These are phyloP conservation scores for Dinoponera quadriceps DNA, from an alignment of 1,140 invertebrate genomes.

Conservation along the genomic window DNA sequence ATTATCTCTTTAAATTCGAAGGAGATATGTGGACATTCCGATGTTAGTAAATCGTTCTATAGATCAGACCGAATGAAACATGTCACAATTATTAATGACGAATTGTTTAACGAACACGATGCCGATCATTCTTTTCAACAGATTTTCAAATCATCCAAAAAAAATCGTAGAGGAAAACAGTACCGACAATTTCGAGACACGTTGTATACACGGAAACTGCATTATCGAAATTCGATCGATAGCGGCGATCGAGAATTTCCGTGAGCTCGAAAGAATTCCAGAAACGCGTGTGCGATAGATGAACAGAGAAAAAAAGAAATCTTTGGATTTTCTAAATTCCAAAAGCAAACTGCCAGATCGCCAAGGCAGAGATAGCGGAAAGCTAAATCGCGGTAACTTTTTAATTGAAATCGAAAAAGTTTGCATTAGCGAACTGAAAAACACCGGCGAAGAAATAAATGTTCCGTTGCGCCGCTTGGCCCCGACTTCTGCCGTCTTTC, in stretches of 20 bases:
- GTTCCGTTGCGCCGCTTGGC: constrained; percentile 36
- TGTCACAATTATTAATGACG: too few species aligned
- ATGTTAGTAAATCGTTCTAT: too few species aligned
- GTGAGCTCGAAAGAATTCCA: constrained; percentile 3
- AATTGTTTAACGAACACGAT: too few species aligned
- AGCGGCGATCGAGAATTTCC: constrained; percentile 1
- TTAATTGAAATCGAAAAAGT: constrained; percentile 61
- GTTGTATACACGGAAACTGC: constrained; percentile 16
- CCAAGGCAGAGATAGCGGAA: constrained; percentile 5
- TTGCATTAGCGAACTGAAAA: constrained; percentile 48
- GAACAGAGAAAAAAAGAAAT: background rate
- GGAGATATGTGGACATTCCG: too few species aligned
- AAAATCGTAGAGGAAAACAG: background rate
- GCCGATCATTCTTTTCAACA: too few species aligned
- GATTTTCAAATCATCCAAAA: too few species aligned
- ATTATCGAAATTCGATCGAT: constrained; percentile 46
- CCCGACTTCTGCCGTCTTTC: constrained; percentile 24
- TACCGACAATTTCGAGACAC: background rate
- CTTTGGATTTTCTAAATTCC: constrained; percentile 33
- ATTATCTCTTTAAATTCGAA: too few species aligned
- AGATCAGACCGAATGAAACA: too few species aligned
- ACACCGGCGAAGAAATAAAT: constrained; percentile 46
- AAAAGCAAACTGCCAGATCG: constrained; percentile 10
- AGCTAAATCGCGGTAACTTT: constrained; percentile 58
- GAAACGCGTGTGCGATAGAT: background rate